phyloP scores from a whole-genome alignment of 2,888 invertebrate genomes.

The Acanthosepion esculentum region DNA sequence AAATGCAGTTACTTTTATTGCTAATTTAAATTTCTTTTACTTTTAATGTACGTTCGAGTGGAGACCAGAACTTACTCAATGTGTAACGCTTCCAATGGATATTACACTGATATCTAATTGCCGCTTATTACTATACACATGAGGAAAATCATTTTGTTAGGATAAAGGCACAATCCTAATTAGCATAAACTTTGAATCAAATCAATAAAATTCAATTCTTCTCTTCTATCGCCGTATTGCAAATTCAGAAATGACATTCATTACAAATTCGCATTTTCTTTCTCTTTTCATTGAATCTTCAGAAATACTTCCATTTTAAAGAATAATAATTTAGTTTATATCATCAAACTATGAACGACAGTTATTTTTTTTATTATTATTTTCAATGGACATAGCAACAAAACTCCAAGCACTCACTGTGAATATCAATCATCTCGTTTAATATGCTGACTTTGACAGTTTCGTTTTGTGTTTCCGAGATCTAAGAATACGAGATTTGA shows the following conservation, averaged over 20 bases:
- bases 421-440: not conserved
- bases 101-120: not conserved
- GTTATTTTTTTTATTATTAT: not conserved
- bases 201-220: not conserved
- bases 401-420: not conserved
- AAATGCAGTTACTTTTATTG: not conserved
- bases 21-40: not conserved
- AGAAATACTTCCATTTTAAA: not conserved
- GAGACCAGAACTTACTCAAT: not conserved
- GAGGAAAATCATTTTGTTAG: not conserved
- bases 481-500: not conserved
- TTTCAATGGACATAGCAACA: not conserved
- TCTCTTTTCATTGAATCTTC: not conserved
- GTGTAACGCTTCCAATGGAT: not conserved
- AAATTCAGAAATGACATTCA: not conserved
- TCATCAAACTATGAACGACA: not conserved
- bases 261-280: not conserved
- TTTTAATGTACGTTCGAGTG: not conserved
- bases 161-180: not conserved
- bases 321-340: not conserved
- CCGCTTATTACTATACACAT: not conserved
- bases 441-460: not conserved
- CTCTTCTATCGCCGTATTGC: not conserved
- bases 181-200: not conserved
- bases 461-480: not conserved